These are phyloP conservation scores for Sinotaia quadrata DNA, from an alignment of 2,888 invertebrate genomes.

Conservation along the genomic window DNA sequence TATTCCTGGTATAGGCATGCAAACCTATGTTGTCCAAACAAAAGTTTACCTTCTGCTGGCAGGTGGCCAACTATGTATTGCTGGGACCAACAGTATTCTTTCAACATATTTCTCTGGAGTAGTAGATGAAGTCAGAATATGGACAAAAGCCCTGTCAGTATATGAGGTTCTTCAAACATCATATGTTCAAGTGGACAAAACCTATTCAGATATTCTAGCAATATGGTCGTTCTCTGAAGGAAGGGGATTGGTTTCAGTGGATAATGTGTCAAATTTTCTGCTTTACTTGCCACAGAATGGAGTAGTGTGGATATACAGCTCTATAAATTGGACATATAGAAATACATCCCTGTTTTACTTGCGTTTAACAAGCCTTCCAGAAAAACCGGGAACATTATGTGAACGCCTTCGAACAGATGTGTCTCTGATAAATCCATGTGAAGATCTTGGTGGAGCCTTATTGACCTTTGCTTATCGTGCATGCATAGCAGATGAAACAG, in stretches of 20 bases:
- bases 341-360: not conserved
- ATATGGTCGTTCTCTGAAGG: conserved; percentile 40
- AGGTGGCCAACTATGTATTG: conserved; percentile 7
- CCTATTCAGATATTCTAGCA: conserved; percentile 25
- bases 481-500: conserved; percentile 32
- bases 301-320: conserved; percentile 17
- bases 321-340: not conserved
- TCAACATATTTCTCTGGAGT: conserved; percentile 31
- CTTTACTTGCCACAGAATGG: conserved; percentile 32
- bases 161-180: conserved; percentile 33
- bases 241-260: conserved; percentile 23
- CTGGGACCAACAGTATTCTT: conserved; percentile 6
- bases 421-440: conserved; percentile 26
- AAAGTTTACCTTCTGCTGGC: not conserved
- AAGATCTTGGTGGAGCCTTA: conserved; percentile 30
- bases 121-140: conserved; percentile 44
- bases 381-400: conserved; percentile 13
- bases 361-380: conserved; percentile 6
- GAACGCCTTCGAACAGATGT: conserved; percentile 21
- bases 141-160: conserved; percentile 40
- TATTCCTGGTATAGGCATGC: not conserved
- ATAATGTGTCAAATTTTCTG: conserved; percentile 21
- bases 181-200: conserved; percentile 15
- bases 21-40: not conserved
- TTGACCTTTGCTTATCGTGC: conserved; percentile 28